phyloP scores from a whole-genome alignment of 2,797 vertebrate species.

The Cercopithecus neglectus region DNA sequence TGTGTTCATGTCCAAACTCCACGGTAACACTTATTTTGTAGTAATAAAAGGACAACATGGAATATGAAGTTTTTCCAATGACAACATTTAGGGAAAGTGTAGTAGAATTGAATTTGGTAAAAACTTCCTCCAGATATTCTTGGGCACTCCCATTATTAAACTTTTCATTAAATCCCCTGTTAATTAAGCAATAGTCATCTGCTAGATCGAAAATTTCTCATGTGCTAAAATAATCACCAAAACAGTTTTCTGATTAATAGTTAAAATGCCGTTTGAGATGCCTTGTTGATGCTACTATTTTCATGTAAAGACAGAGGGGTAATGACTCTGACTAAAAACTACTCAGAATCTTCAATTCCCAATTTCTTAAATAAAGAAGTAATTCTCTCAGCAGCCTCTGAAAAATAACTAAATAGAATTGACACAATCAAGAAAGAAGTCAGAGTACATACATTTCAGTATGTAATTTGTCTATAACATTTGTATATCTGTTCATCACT shows the following conservation, averaged over 20 bases:
- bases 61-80: background rate
- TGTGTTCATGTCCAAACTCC: background rate
- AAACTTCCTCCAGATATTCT: constrained; percentile 28
- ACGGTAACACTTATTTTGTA: background rate
- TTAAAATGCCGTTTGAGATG: background rate
- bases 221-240: background rate
- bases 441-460: background rate
- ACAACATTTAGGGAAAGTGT: background rate
- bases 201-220: background rate
- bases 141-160: background rate
- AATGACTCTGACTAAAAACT: background rate
- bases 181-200: constrained; percentile 14
- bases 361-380: background rate
- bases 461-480: constrained; percentile 31
- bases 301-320: background rate
- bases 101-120: background rate
- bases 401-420: background rate
- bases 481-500: background rate
- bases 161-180: background rate
- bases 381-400: background rate
- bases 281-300: background rate
- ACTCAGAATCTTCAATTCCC: background rate
- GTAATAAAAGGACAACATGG: background rate
- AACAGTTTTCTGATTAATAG: constrained; percentile 6
- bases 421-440: background rate